Base-by-base conservation (phyloP, 2,888 invertebrate species). In the Leptothorax acervorum region DNA sequence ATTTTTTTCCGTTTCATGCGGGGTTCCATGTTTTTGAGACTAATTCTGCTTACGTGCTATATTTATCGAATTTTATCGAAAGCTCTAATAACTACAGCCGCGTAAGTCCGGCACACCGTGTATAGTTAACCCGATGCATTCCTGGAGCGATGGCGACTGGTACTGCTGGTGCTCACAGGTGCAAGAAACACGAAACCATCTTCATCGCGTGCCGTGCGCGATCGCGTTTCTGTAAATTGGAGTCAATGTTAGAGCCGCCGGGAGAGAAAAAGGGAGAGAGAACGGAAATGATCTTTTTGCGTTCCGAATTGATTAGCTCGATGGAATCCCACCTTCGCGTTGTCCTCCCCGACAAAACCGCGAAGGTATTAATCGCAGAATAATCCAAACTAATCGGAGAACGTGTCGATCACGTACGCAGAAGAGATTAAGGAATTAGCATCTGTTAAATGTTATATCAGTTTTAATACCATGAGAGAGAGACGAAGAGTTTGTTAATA, bases 111-210 rank as follows among this genome's bases (percentile, higher is more conserved):
- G 8, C 15, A 71, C 71, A 79, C 79, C 48, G 18, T 60, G 39
- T 81, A 79, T 71, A 60, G 79, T 71, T 73, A 71, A 39, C 28
- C 60, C 12, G 28, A 62, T 18, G 51, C 79, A 81, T 81, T 73
- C 73, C 73, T 62, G 39, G n/a, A 73, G 73, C 71, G 79, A 71
- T 35, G 60, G 79, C 51, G 71, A 65, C 45, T 55, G 84, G 71
- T 71, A 81, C 84, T 66, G 74, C 73, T 81, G 66, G 55, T 71
- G 65, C 66, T 68, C 62, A 70, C 84, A 84, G 84, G 82, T 84
- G 85, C 70, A 78, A 85, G 85, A 85, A 83, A 85, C 83, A 83
- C 68, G 78, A 85, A 66, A 85, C 78, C 85, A 78, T 82, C 76
- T 85, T 78, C 83, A 78, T 84, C 84, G 78, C 83, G 76, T 85